Base-by-base conservation (phyloP, 2,113 vertebrate genomes). In the Seriola aureovittata region DNA sequence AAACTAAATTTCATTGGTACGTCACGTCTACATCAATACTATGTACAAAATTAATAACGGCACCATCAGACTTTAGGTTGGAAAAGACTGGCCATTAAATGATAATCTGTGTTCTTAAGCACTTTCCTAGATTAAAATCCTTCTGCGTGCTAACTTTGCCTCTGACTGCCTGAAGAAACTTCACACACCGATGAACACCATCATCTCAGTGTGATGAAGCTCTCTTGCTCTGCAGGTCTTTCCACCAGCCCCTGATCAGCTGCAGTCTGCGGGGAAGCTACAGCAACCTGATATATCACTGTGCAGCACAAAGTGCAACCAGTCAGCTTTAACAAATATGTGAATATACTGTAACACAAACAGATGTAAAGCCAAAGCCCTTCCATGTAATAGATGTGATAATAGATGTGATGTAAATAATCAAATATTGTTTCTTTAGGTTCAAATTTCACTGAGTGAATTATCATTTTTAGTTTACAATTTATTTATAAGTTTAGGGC, bases 201-300 rank as follows among this genome's bases (percentile, higher is more conserved):
- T 57, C 78, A 80, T 91, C 89, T 86, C 68, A 64, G 86, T 88
- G 72, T 83, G 85, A 87, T 91, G 86, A 90, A 84, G 83, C 82
- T 82, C 67, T 86, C 71, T 79, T 58, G 38, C 65, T 88, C 85
- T 81, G 84, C 68, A 80, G 86, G 58, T 86, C 67, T 84, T 78
- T 81, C 60, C 69, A 81, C 46, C 72, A 78, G 66, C 71, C n/a
- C 17, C 69, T 67, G 62, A 86, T 82, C 78, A 82, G 71, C 86
- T 81, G 72, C 67, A 80, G 60, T 57, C 67, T 70, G 71, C 54
- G 42, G 29, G 55, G 32, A 59, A 40, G 64, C 40, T 54, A 7
- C 29, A 19, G 65, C 34, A 48, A 67, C 6, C 1, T 19, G 17
- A 42, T 14, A 13, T 8, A 62, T 65, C 64, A 4, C 29, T 50